Base-by-base conservation (phyloP, 1,140 invertebrate genomes). In the Gryllus bimaculatus region DNA sequence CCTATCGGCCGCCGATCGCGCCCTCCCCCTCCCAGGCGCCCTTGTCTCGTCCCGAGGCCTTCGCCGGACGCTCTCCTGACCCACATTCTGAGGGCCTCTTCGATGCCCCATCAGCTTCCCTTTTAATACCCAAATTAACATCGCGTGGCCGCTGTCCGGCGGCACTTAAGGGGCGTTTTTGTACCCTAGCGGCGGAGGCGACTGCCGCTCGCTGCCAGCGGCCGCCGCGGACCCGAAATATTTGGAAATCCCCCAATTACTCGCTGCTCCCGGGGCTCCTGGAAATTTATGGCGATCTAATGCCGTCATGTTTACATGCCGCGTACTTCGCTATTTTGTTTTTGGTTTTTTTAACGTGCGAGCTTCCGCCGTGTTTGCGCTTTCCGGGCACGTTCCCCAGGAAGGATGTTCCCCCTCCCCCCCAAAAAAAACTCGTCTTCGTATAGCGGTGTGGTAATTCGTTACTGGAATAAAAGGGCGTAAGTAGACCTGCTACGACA, bases 121-220 rank as follows among this genome's bases (percentile, higher is more conserved):
- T 66, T 66, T 66, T 66, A 66, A 66, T 66, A 66, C 54, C 54
- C 54, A 66, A 66, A 66, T 66, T 66, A 66, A 66, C 54, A 66
- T 66, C 54, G 54, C 18, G 18, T 66, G 54, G 54, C 54, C 54
- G 18, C 54, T 66, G 54, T 66, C 54, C 54, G 54, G 54, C 54
- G 54, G 54, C 54, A 66, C 54, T 66, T 66, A 66, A 66, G 18
- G 54, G 54, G 10, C 10, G 10, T 66, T 66, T 66, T 66, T 10
- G 10, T 10, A 3, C 54, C 54, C 10, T 66, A 2, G 26, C 26
- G 26, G 26, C 26, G 26, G 26, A 39, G 26, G 1, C 26, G 26
- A 39, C 26, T 39, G 26, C 26, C 26, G 26, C 26, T 39, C 26
- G 54, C 54, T 7, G 7, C 10, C 54, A 66, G 2, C 54, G 54